A percentile compares a stretch with the other conserved stretches of the same genome.
Conservation (phyloP, 2,113 vertebrate species). For the Varanus komodoensis region DNA sequence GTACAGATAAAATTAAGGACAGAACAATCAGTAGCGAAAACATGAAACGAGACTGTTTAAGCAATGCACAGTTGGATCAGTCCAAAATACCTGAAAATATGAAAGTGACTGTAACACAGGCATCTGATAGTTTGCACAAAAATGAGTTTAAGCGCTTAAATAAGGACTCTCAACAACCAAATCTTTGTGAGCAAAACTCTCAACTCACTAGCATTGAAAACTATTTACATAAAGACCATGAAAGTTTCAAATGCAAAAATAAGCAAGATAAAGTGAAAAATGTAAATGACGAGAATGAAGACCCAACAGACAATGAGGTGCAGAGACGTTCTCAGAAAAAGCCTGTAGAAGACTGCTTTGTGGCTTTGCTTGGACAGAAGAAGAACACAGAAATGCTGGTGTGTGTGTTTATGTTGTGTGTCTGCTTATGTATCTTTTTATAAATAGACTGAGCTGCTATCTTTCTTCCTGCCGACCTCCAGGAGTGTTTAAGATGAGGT, state of each 20-base stretch:
- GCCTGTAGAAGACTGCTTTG: conserved; percentile 63
- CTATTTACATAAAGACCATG: conserved; percentile 74
- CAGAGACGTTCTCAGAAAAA: conserved; percentile 78
- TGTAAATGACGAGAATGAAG: conserved; percentile 85
- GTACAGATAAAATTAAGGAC: conserved; percentile 80
- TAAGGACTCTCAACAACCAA: conserved; percentile 68
- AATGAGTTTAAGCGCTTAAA: conserved; percentile 71
- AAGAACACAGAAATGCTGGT: conserved; percentile 80
- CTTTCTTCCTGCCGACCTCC: too few species aligned
- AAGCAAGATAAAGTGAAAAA: conserved; percentile 72
- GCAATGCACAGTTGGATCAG: conserved; percentile 76
- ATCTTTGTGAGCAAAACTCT: conserved; percentile 73
- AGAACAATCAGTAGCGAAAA: conserved; percentile 68
- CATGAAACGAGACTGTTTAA: conserved; percentile 66
- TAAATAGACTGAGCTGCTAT: background rate
- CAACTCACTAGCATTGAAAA: conserved; percentile 81
- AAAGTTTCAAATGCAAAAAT: conserved; percentile 75
- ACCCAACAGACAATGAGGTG: conserved; percentile 74
- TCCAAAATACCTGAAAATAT: conserved; percentile 83
- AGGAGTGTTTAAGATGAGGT: background rate
- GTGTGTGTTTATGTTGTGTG: conserved; percentile 51
- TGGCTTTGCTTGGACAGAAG: conserved; percentile 68
- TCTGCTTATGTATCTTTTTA: background rate
- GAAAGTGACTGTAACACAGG: conserved; percentile 73
- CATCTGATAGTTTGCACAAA: conserved; percentile 81